Conservation (phyloP, 2,113 vertebrate species). For the Epinephelus cyanopodus region DNA sequence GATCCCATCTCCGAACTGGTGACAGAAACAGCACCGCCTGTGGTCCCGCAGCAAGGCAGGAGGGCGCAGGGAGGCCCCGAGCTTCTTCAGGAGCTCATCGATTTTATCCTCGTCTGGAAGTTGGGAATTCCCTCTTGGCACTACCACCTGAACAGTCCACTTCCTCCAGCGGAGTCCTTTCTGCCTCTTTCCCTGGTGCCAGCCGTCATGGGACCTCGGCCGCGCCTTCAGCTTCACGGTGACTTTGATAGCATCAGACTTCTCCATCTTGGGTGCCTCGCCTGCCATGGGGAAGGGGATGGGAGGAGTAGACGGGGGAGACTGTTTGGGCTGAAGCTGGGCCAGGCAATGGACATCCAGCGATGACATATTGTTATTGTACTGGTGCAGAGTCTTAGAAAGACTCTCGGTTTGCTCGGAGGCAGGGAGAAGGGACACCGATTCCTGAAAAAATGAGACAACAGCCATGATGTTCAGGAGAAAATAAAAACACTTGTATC, state of each 20-base stretch:
- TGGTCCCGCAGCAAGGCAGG: constrained; percentile 89
- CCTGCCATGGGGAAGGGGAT: constrained; percentile 85
- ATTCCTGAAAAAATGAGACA: constrained; percentile 79
- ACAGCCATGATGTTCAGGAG: background rate
- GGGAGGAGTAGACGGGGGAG: constrained; percentile 88
- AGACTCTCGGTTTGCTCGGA: constrained; percentile 85
- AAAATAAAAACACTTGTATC: background rate
- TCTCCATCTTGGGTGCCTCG: constrained; percentile 87
- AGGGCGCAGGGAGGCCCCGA: constrained; percentile 92
- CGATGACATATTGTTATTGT: constrained; percentile 95
- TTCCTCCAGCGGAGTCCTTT: constrained; percentile 96
- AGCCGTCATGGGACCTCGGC: constrained; percentile 85
- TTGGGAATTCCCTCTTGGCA: constrained; percentile 89
- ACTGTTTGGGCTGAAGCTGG: constrained; percentile 89
- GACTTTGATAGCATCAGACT: constrained; percentile 92
- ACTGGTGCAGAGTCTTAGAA: constrained; percentile 90
- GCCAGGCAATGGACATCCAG: constrained; percentile 95
- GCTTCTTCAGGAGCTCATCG: constrained; percentile 91
- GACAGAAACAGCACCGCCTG: constrained; percentile 96
- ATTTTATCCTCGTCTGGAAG: constrained; percentile 93
- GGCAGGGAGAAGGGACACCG: constrained; percentile 80
- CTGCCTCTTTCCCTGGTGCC: constrained; percentile 90
- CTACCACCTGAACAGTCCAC: constrained; percentile 93
- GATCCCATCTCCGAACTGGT: constrained; percentile 94
- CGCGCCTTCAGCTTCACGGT: constrained; percentile 94